Evolutionary conservation across 2,888 invertebrate species (phyloP), one percentile per base, ranked within the genome.

Genomic region (Glaucopsyche alexis): DNA sequence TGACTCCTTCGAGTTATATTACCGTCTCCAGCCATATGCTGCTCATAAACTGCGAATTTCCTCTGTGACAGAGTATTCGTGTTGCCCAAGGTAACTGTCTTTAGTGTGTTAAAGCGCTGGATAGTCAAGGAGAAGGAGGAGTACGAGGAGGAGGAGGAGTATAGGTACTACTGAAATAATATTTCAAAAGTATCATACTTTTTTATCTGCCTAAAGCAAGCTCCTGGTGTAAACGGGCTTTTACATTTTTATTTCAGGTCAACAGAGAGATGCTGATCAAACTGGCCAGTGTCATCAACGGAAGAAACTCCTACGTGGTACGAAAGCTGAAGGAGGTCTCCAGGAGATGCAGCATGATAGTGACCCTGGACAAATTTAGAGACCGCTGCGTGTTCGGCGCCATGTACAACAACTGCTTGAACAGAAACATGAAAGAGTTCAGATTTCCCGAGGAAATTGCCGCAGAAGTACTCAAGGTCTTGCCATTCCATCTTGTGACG

Each of bases 391-490:
- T 91, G 69, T 81, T 92, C 1, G 91, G 91, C 0, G 91, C 92
- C 0, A 90, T 90, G 0, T 93, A 92, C 80, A 92, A 91, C 69
- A 91, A 92, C 79, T 92, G 92, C 72, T 76, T 92, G 11, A 92
- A 92, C 50, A 91, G 91, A 70, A 92, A 91, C 76, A 92, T 92
- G 92, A 80, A 87, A 19, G 93, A 92, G 67, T 92, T 93, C 70
- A 87, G 91, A 0, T 93, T 93, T 73, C 92, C 93, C 0, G 78
- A 91, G 1, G 92, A 92, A 7, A 85, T 93, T 3, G 92, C 91
- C 7, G 91, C 91, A 69, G 91, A 92, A 72, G 91, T 89, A 0
- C 91, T 91, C 0, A 84, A 88, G 52, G 91, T 91, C 79, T 91
- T 92, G 91, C 92, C 93, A 0, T 93, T 91, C 73, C 93, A 92